Evolutionary conservation across 1,140 invertebrate species (phyloP).

Genomic region (Monochamus saltuarius): DNA sequence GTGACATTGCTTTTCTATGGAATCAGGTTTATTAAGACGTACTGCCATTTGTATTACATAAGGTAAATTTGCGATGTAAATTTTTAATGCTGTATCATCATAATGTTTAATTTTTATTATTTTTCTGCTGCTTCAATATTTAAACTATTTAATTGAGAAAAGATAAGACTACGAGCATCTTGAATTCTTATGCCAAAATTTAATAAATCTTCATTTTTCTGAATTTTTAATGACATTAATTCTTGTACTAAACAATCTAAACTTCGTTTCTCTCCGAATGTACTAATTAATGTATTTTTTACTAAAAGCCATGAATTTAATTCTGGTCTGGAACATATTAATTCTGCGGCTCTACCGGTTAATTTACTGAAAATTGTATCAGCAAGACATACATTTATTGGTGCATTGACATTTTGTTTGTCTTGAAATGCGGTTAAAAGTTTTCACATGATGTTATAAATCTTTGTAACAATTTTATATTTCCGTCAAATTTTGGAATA

Average conservation of each 20-base stretch:
- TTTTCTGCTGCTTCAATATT: conserved; percentile 13
- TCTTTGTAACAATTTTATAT: conserved; percentile 14
- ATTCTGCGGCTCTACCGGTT: conserved; percentile 19
- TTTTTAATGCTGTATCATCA: neutral
- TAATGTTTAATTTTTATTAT: conserved; percentile 18
- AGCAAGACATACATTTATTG: conserved; percentile 21
- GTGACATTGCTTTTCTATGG: too few species aligned
- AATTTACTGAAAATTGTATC: conserved; percentile 26
- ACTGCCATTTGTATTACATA: too few species aligned
- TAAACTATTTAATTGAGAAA: conserved; percentile 19
- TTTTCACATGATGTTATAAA: conserved; percentile 20
- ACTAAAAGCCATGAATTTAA: conserved; percentile 22
- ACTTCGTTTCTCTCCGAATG: conserved; percentile 28
- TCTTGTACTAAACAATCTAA: conserved; percentile 33
- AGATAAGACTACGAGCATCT: conserved; percentile 22
- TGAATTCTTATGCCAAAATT: conserved; percentile 27
- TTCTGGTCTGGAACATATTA: conserved; percentile 25
- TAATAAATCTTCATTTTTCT: conserved; percentile 24
- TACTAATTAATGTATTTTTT: conserved; percentile 23
- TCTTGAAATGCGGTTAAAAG: conserved; percentile 6
- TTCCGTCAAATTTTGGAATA: conserved; percentile 21
- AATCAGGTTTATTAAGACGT: too few species aligned
- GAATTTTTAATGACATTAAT: conserved; percentile 20
- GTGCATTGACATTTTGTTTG: conserved; percentile 1
- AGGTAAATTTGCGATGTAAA: too few species aligned